A percentile compares a stretch with the other conserved stretches of the same genome.
phyloP scores from a whole-genome alignment of 2,888 invertebrate genomes.

The Laspeyria flexula region DNA sequence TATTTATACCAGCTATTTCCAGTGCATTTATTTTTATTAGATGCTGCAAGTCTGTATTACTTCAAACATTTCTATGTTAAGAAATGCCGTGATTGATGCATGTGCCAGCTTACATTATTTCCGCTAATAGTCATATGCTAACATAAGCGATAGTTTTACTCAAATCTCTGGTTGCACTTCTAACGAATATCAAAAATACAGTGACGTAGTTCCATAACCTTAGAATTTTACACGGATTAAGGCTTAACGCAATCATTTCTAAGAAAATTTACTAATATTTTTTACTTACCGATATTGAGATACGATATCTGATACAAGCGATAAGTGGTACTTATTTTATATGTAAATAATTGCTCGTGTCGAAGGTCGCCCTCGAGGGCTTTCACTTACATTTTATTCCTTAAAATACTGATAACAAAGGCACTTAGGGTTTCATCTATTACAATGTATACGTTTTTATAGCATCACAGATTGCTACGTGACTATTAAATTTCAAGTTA shows the following conservation, averaged over 20 bases:
- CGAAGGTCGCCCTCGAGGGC: slow-evolving; percentile 25
- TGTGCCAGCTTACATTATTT: no score
- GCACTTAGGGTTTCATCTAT: slow-evolving; percentile 3
- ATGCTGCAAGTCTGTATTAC: slow-evolving; percentile 31
- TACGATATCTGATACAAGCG: slow-evolving; percentile 23
- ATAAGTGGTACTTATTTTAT: slow-evolving; percentile 19
- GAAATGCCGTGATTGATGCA: slow-evolving; percentile 44
- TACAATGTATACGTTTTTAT: slow-evolving; percentile 14
- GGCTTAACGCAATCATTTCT: slow-evolving; percentile 21
- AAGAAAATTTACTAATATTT: slow-evolving; percentile 10
- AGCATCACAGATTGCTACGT: slow-evolving; percentile 36
- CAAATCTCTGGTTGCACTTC: no score
- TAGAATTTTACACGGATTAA: slow-evolving; percentile 1
- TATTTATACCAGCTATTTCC: slow-evolving; percentile 24
- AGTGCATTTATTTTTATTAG: slow-evolving; percentile 20
- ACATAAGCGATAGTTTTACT: no score
- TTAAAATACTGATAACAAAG: slow-evolving; percentile 13
- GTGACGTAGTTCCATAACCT: background rate
- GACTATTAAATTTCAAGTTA: slow-evolving; percentile 36
- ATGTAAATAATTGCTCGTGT: slow-evolving; percentile 29
- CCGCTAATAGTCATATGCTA: no score
- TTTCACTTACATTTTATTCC: slow-evolving; percentile 13
- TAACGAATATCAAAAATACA: no score
- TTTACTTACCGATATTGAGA: slow-evolving; percentile 6
- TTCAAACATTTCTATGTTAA: slow-evolving; percentile 37